These are phyloP conservation scores for Sesia apiformis DNA, from an alignment of 2,888 invertebrate species.

Conservation along the genomic window DNA sequence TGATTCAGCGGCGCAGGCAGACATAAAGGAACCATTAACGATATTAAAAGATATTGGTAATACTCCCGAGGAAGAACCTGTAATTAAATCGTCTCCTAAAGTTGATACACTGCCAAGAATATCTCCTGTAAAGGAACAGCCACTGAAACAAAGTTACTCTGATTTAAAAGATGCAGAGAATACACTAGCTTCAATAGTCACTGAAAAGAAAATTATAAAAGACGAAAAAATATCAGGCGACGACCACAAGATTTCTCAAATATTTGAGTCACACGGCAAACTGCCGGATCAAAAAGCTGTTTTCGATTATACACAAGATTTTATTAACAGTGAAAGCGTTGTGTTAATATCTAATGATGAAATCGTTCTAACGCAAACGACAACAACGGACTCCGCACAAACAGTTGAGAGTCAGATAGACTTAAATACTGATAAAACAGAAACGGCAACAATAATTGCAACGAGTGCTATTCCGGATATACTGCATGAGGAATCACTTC, in stretches of 20 bases:
- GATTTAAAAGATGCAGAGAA: conserved; percentile 19
- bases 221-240: no score
- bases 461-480: not conserved
- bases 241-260: no score
- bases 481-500: conserved; percentile 5
- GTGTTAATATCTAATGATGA: not conserved
- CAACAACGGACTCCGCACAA: not conserved
- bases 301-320: not conserved
- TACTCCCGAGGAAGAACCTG: not conserved
- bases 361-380: not conserved
- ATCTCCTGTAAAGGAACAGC: conserved; percentile 5
- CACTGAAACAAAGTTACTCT: conserved; percentile 14
- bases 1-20: not conserved
- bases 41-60: not conserved
- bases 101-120: not conserved
- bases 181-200: conserved; percentile 11
- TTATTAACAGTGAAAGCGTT: not conserved
- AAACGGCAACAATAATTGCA: not conserved
- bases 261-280: no score
- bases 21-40: not conserved
- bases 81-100: not conserved
- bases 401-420: not conserved
- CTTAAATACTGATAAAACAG: not conserved
- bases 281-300: not conserved
- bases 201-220: no score